phyloP scores from a whole-genome alignment of 1,140 invertebrate genomes.

The Hormaphis cornu region DNA sequence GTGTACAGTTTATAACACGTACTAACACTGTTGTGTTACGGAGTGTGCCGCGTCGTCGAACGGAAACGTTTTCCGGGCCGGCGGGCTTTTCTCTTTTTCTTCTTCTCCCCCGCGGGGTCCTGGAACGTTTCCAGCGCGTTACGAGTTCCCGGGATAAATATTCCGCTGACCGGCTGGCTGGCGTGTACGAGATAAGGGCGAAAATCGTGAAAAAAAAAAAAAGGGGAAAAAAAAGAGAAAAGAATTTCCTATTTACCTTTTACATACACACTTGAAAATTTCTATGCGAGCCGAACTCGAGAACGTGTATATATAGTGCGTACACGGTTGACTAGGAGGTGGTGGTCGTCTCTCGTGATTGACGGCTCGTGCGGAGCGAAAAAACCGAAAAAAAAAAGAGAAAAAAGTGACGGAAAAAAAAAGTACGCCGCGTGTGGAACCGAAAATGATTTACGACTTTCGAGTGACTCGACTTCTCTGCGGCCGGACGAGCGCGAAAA shows the following conservation, averaged over 20 bases:
- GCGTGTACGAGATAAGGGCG: not conserved
- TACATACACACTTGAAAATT: not conserved
- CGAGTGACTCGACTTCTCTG: constrained; percentile 12
- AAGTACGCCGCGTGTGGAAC: not conserved
- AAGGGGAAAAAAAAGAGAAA: not conserved
- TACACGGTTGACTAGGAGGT: constrained; percentile 4
- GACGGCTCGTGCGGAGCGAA: constrained; percentile 9
- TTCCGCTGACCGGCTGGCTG: not conserved
- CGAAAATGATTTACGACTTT: constrained; percentile 24
- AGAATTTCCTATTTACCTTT: not conserved
- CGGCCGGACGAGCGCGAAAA: not conserved
- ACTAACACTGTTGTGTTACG: no score
- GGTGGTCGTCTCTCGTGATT: no score
- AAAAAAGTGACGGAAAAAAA: not conserved
- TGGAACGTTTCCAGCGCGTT: constrained; percentile 3
- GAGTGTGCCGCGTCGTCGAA: no score
- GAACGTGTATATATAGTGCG: not conserved
- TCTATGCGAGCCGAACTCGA: not conserved
- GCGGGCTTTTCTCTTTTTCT: not conserved
- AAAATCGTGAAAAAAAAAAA: not conserved
- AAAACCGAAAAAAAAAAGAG: not conserved
- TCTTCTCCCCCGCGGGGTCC: not conserved
- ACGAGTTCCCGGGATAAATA: constrained; percentile 4
- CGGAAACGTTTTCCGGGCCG: not conserved
- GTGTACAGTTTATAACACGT: no score